phyloP scores from a whole-genome alignment of 2,797 vertebrate species.

The Scomberomorus guttatus region DNA sequence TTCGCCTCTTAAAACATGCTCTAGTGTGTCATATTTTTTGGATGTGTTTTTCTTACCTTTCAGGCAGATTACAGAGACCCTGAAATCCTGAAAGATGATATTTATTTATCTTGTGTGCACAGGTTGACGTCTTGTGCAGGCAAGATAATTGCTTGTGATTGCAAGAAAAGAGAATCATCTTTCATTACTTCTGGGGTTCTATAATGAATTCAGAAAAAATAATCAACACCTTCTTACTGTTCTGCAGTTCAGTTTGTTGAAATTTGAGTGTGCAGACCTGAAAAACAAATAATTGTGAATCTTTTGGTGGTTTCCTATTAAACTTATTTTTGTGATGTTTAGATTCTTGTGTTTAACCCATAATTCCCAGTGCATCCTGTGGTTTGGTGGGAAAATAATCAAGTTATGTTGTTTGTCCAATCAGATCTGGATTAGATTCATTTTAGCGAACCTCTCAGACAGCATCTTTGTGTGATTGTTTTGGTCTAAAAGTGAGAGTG shows the following conservation, averaged over 20 bases:
- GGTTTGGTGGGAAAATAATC: neutral
- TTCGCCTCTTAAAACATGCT: neutral
- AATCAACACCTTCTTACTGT: neutral
- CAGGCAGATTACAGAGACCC: neutral
- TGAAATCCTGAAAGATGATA: neutral
- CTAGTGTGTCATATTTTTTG: neutral
- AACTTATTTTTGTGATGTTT: slow-evolving; percentile 18
- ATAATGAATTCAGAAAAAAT: slow-evolving; percentile 4
- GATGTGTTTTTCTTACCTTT: neutral
- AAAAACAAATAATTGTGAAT: slow-evolving; percentile 3
- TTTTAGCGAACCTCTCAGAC: too few relatives aligned
- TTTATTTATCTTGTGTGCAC: neutral
- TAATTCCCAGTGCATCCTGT: neutral
- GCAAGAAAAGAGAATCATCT: neutral
- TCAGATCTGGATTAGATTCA: neutral
- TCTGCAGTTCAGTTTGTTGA: slow-evolving; percentile 7
- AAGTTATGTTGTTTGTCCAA: slow-evolving; percentile 3
- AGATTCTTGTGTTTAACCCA: neutral
- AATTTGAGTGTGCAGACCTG: slow-evolving; percentile 30
- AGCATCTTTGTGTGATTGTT: neutral
- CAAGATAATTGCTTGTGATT: neutral
- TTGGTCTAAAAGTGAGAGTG: neutral
- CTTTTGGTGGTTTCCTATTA: slow-evolving; percentile 8
- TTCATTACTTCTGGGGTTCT: neutral
- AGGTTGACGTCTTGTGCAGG: neutral